Conservation (phyloP, 2,113 vertebrate species). For the Apodemus speciosus region DNA sequence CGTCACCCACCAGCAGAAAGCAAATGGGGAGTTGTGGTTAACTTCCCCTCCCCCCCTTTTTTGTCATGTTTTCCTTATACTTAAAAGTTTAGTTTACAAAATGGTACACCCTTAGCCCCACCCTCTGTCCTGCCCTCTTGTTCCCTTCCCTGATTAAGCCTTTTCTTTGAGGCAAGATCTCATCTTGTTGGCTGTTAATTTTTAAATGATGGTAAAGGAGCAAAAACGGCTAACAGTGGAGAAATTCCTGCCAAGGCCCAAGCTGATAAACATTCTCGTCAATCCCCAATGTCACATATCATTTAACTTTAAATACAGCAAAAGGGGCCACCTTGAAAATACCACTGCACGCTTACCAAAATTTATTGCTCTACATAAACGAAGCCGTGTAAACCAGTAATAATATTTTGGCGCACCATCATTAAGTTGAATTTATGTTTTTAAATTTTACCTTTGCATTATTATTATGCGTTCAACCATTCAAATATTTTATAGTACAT, state of each 20-base stretch:
- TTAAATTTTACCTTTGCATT: not conserved
- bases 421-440: constrained; percentile 28
- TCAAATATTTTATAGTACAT: not conserved
- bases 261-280: not conserved
- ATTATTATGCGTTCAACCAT: not conserved
- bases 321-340: not conserved
- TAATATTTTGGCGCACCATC: not conserved
- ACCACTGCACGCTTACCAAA: not conserved
- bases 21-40: not conserved
- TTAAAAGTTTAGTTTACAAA: not conserved
- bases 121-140: not conserved
- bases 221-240: not conserved
- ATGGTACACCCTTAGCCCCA: not conserved
- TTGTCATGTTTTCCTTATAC: not conserved
- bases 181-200: not conserved
- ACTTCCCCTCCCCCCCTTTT: not conserved
- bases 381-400: not conserved
- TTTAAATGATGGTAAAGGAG: constrained; percentile 3
- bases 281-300: constrained; percentile 1
- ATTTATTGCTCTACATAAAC: not conserved
- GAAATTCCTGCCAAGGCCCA: not conserved
- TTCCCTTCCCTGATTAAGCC: not conserved
- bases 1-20: not conserved
- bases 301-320: constrained; percentile 42
- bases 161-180: not conserved